Evolutionary conservation across 2,888 invertebrate species (phyloP), one percentile per base, ranked within the genome.

Genomic region (Caenorhabditis drosophilae): DNA sequence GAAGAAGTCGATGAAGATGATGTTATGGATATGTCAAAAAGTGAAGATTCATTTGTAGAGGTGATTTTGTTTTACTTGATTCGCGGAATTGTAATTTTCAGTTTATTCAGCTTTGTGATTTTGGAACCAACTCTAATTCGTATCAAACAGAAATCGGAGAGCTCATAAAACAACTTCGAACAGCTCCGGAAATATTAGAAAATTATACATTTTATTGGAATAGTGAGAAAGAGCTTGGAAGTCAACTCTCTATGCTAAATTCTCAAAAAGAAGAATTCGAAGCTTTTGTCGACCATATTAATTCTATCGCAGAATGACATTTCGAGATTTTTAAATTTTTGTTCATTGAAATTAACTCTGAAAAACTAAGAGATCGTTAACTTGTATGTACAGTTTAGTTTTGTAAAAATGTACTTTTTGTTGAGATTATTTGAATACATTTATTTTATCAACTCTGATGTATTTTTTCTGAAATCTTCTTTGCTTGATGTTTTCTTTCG

Each of bases 221-320:
- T 20, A 42, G 22, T 23, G 42, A 42, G 23, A 22, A 23, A 6
- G 42, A 62, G 52, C 53, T 63, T 4, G 49, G 56, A 11, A 53
- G 54, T n/a, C n/a, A n/a, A n/a, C n/a, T n/a, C n/a, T n/a, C n/a
- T n/a, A n/a, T n/a, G 23, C 46, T 57, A 4, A 53, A 35, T 16
- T 18, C 53, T 18, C 50, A 50, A 20, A 40, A 57, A 16, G 40
- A 34, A 36, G 45, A 57, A n/a, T 57, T 63, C 40, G 48, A 50
- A 20, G 34, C 49, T 1, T 63, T 63, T 18, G 9, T 63, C 25
- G 36, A 47, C 12, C 57, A 53, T 15, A 40, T 63, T 35, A 63
- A 63, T 25, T 58, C 63, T n/a, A 44, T 63, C 12, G 42, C 54
- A 15, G 63, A 63, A 63, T 16, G 45, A 42, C 11, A 6, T 20